Evolutionary conservation across 2,888 invertebrate species (phyloP), one percentile per base, ranked within the genome.

Genomic region (Nomada ruficornis): DNA sequence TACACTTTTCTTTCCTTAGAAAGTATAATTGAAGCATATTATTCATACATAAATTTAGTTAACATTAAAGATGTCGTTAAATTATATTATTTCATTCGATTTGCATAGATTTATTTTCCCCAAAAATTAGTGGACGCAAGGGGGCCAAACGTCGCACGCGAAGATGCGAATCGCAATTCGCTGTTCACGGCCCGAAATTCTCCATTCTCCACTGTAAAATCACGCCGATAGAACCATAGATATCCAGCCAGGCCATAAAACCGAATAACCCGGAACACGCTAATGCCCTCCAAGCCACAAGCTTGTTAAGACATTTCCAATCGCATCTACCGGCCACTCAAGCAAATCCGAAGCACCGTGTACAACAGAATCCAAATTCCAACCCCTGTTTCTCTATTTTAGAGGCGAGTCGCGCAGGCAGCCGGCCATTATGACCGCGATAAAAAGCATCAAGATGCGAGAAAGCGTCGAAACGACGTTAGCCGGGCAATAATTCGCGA

Each of bases 231-330:
- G 57, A 47, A 10, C 59, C 47, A 15, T 23, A 59, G 44, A 70
- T 59, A 60, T 70, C 29, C 29, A 59, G 47, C 36, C n/a, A n/a
- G 18, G 42, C 44, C 42, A 10, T 47, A 57, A 69, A 69, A 69
- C 20, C 18, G 18, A 50, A 26, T 4, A 5, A 15, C 50, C 13
- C 50, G 15, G 47, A 47, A 47, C 52, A n/a, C n/a, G n/a, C 5
- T 20, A n/a, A n/a, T 20, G 29, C 65, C n/a, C 9, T 23, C n/a
- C 11, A 20, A n/a, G 42, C 44, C 44, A 57, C 57, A n/a, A 59
- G 26, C 59, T 47, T 70, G 59, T 70, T 60, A 60, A 70, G 59
- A 70, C 70, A 60, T 70, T 60, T 70, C 70, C 29, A 7, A 36
- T 59, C 69, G 47, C 26, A 7, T 15, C 47, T 29, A 59, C 11